Conservation (phyloP, 2,797 vertebrate genomes). For the Coranthus polyacanthus region DNA sequence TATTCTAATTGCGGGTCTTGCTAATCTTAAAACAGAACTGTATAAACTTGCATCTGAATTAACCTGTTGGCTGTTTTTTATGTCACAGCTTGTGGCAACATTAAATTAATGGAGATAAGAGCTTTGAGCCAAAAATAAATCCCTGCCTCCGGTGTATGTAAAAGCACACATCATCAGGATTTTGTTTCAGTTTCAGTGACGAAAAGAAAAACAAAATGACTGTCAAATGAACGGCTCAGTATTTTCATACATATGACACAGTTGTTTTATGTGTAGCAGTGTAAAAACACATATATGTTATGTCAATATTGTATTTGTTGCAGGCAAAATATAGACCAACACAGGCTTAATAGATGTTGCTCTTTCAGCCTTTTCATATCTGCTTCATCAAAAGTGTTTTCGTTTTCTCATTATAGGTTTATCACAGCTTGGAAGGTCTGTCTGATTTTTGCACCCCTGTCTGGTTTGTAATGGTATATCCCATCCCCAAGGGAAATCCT, state of each 20-base stretch:
- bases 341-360: background rate
- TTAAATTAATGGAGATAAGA: conserved; percentile 91
- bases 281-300: no score
- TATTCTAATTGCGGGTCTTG: conserved; percentile 20
- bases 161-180: conserved; percentile 87
- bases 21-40: conserved; percentile 31
- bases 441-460: conserved; percentile 77
- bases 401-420: conserved; percentile 38
- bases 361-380: background rate
- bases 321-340: background rate
- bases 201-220: no score
- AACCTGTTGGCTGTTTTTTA: conserved; percentile 73
- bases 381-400: conserved; percentile 8
- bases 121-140: conserved; percentile 89
- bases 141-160: conserved; percentile 84
- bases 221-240: no score
- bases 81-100: conserved; percentile 88
- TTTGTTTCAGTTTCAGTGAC: conserved; percentile 75
- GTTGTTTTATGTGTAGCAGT: no score
- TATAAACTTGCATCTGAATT: conserved; percentile 52
- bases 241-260: no score
- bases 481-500: conserved; percentile 75
- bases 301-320: background rate
- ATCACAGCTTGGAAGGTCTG: conserved; percentile 61
- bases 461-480: conserved; percentile 77